Percentiles rank a stretch among this genome's conserved stretches.
Conservation (phyloP, 2,797 vertebrate species). For the Platyrinchus mystaceus region DNA sequence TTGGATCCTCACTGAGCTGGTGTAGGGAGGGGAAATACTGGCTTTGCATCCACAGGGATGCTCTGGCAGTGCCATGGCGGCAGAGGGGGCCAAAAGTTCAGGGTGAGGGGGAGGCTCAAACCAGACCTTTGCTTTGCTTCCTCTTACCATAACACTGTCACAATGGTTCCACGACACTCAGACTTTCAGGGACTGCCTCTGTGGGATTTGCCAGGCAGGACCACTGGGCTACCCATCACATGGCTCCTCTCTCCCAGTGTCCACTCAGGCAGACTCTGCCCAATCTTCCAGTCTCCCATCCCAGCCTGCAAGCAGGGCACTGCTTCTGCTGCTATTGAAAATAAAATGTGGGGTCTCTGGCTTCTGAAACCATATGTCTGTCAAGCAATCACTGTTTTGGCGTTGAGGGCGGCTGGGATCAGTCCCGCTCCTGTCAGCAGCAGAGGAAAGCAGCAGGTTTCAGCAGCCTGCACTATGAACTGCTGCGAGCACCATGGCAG, state of each 20-base stretch:
- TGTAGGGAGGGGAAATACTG: neutral
- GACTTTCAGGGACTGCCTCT: accelerated
- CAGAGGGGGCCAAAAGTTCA: neutral
- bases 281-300: accelerated
- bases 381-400: accelerated
- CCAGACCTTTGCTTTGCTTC: neutral
- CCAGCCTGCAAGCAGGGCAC: accelerated
- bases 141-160: accelerated
- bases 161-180: accelerated
- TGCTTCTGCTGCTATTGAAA: accelerated
- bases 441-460: neutral
- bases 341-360: accelerated
- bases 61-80: neutral
- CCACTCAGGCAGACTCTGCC: accelerated
- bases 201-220: neutral
- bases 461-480: neutral
- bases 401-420: neutral
- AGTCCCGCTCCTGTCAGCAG: neutral
- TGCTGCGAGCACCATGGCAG: neutral
- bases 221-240: accelerated
- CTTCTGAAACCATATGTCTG: neutral
- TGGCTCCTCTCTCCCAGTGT: accelerated
- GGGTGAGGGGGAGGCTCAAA: neutral
- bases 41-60: neutral
- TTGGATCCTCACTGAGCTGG: neutral